Base-by-base conservation (phyloP, 64 coral and sea anemone genomes). In the Astreopora myriophthalma region DNA sequence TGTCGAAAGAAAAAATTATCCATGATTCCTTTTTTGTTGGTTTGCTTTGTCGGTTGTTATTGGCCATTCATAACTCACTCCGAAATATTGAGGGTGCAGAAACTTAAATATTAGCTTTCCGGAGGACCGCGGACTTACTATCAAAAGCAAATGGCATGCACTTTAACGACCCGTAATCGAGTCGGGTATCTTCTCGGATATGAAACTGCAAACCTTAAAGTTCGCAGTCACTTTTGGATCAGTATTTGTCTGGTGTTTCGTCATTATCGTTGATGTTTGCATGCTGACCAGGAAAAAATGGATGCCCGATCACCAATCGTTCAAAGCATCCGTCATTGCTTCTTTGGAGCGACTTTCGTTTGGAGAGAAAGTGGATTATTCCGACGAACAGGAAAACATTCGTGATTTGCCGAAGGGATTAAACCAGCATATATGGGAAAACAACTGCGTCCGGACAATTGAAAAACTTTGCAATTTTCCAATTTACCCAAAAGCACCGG, bases 351-450 rank as follows among this genome's bases (percentile, higher is more conserved):
- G 78, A 8, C 17, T 81, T 19, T 35, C 49, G 34, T 81, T 81
- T 61, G 28, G 30, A 57, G 30, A 61, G 29, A 28, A 7, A 11
- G 3, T 10, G 30, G 49, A 19, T 11, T 17, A 8, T 28, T 13
- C 5, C 8, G 52, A 81, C 20, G 19, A n/a, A 3, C 29, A 81
- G 0, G 51, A 81, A 5, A n/a, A 81, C 17, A 17, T 62, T 1
- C 16, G 34, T 32, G 52, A 61, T 16, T 22, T 24, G 19, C 28
- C 78, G 19, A 61, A 22, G 5, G 78, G 78, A 36, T 35, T 81
- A 81, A 81, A 81, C 31, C 78, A 81, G 51, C 78, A 81, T n/a
- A 51, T 30, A 33, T 81, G 78, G 78, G 48, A 36, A 81, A 61
- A 81, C 17, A 62, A 60, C 32, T 81, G 78, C 19, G 19, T 62